phyloP scores from a whole-genome alignment of 2,113 vertebrate genomes.

The Lepus americanus region DNA sequence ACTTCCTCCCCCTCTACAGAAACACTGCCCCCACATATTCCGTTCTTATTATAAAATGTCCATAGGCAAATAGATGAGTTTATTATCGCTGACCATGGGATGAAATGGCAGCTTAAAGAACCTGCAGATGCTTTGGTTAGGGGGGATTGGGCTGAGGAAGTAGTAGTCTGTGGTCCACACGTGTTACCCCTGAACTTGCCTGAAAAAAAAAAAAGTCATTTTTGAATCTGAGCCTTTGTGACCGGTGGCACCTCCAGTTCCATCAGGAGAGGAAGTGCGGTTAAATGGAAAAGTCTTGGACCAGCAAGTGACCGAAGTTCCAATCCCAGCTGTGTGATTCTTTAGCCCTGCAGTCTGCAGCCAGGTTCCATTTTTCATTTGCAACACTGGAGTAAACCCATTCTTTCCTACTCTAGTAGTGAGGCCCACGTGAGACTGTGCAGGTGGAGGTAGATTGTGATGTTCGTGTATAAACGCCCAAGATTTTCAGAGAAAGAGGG shows the following conservation, averaged over 20 bases:
- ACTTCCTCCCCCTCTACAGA: neutral
- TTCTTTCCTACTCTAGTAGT: neutral
- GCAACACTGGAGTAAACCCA: neutral
- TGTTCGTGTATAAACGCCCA: neutral
- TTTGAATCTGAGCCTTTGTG: neutral
- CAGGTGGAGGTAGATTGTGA: neutral
- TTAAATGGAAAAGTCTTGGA: neutral
- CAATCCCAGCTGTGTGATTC: neutral
- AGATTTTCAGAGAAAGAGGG: neutral
- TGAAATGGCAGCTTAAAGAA: neutral
- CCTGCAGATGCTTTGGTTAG: neutral
- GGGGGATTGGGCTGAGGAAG: neutral
- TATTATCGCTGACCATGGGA: neutral
- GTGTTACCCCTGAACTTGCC: neutral
- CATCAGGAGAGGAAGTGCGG: neutral
- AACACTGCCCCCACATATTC: neutral
- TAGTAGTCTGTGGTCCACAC: accelerated
- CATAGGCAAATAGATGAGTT: neutral
- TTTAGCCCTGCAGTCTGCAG: neutral
- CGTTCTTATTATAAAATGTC: neutral
- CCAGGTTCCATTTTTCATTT: neutral
- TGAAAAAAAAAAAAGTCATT: neutral
- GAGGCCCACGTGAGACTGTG: neutral
- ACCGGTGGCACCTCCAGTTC: neutral
- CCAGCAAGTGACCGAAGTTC: neutral